Percentiles rank a stretch among this genome's conserved stretches.
Evolutionary conservation across 1,140 invertebrate genomes (phyloP).

Genomic region (Euwallacea similis): DNA sequence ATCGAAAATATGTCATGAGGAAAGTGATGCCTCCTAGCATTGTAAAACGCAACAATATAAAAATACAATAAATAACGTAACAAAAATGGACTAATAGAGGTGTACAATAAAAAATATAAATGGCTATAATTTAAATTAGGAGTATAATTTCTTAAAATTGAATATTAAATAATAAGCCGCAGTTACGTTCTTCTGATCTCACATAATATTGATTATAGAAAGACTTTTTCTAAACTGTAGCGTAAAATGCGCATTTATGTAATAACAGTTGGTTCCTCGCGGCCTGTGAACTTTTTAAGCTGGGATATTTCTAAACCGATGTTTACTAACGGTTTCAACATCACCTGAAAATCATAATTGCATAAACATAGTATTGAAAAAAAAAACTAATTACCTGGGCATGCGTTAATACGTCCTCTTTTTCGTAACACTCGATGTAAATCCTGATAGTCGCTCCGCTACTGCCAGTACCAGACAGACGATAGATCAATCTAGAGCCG

Average conservation of each 20-base stretch:
- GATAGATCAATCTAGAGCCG: slow-evolving; percentile 88
- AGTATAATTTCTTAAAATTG: too few species aligned
- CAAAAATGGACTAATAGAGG: not conserved
- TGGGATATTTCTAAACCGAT: slow-evolving; percentile 87
- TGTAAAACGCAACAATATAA: slow-evolving; percentile 4
- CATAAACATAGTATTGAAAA: slow-evolving; percentile 2
- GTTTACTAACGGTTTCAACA: slow-evolving; percentile 86
- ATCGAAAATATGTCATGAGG: too few species aligned
- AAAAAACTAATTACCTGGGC: slow-evolving; percentile 64
- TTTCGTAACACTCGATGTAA: slow-evolving; percentile 90
- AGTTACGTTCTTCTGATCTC: too few species aligned
- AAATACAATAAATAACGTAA: slow-evolving; percentile 6
- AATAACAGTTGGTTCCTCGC: slow-evolving; percentile 92
- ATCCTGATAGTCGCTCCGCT: slow-evolving; percentile 94
- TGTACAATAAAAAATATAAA: too few species aligned
- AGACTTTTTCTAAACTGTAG: too few species aligned
- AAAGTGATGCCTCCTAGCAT: not conserved
- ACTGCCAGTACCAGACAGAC: slow-evolving; percentile 96
- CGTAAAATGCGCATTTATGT: slow-evolving; percentile 68
- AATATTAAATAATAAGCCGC: too few species aligned
- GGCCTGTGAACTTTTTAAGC: slow-evolving; percentile 82
- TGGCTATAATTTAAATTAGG: too few species aligned
- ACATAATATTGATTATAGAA: too few species aligned
- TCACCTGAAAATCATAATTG: slow-evolving; percentile 54
- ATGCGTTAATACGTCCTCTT: slow-evolving; percentile 69